A percentile compares a stretch with the other conserved stretches of the same genome.
These are phyloP conservation scores for Euspilapteryx auroguttella DNA, from an alignment of 2,888 invertebrate species.

Conservation along the genomic window DNA sequence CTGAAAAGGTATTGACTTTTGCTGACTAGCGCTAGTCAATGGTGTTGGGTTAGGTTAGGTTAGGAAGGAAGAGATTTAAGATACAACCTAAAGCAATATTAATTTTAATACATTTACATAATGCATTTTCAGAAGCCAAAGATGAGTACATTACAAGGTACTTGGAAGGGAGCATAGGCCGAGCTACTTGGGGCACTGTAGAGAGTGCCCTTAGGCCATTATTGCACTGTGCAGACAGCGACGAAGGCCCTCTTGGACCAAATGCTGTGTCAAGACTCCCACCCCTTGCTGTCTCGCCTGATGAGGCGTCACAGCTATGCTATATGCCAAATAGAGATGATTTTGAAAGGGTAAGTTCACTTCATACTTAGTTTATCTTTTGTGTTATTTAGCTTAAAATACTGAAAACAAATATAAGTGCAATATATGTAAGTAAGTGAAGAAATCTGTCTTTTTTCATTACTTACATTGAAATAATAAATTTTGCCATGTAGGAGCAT, in stretches of 20 bases:
- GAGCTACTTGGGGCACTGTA: slow-evolving; percentile 80
- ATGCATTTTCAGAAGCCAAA: slow-evolving; percentile 80
- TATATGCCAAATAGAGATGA: slow-evolving; percentile 96
- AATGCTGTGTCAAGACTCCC: slow-evolving; percentile 70
- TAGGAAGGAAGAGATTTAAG: no score
- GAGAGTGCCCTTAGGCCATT: slow-evolving; percentile 71
- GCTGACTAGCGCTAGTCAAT: no score
- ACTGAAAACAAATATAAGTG: not conserved
- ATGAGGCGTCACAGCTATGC: slow-evolving; percentile 86
- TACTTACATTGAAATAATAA: slow-evolving; percentile 89
- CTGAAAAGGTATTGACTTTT: no score
- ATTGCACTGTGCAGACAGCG: slow-evolving; percentile 73
- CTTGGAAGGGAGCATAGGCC: slow-evolving; percentile 88
- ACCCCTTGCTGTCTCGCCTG: slow-evolving; percentile 76
- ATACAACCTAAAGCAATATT: no score
- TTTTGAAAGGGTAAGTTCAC: slow-evolving; percentile 85
- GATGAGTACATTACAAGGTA: slow-evolving; percentile 89
- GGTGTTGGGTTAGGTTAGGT: no score
- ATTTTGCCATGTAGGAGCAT: slow-evolving; percentile 69
- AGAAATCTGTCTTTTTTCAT: no score
- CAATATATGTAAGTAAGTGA: not conserved
- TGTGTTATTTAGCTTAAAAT: not conserved
- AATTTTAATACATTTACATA: no score
- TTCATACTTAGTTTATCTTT: no score
- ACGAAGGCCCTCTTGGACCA: slow-evolving; percentile 79